Percentiles rank a stretch among this genome's conserved stretches.
Conservation (phyloP, 2,113 vertebrate species). For the Vireo altiloquus region DNA sequence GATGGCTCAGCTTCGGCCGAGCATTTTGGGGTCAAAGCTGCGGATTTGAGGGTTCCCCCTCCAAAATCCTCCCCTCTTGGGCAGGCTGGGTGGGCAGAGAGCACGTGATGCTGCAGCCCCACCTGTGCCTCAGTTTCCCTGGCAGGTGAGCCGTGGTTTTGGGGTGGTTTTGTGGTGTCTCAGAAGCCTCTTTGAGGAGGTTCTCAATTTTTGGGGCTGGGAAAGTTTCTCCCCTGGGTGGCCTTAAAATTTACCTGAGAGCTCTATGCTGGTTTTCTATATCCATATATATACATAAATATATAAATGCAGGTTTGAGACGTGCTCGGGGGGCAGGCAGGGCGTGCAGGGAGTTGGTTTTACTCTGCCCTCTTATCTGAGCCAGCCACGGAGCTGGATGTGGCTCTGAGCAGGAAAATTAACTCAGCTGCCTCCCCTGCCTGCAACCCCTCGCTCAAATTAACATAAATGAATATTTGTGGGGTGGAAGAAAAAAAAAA, state of each 20-base stretch:
- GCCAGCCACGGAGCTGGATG: background rate
- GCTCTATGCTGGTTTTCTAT: background rate
- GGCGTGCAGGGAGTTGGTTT: background rate
- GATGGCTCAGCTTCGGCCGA: background rate
- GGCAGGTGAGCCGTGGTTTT: accelerated
- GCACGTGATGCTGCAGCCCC: background rate
- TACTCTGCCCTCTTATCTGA: background rate
- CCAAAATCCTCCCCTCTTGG: background rate
- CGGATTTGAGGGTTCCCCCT: background rate
- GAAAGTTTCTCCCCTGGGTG: background rate
- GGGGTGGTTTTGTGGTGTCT: accelerated
- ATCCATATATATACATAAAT: background rate
- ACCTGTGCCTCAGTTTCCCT: background rate
- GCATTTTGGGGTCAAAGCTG: background rate
- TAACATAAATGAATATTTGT: conserved; percentile 7
- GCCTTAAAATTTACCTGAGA: background rate
- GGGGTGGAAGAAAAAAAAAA: accelerated
- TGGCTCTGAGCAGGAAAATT: conserved; percentile 20
- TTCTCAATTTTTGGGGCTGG: background rate
- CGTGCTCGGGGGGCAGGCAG: background rate
- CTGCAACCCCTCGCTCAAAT: background rate
- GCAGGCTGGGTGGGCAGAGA: background rate
- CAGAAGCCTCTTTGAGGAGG: background rate
- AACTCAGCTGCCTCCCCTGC: background rate
- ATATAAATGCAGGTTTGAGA: background rate